These are phyloP conservation scores for Amiota mariae DNA, from an alignment of 2,888 invertebrate genomes.

Conservation along the genomic window DNA sequence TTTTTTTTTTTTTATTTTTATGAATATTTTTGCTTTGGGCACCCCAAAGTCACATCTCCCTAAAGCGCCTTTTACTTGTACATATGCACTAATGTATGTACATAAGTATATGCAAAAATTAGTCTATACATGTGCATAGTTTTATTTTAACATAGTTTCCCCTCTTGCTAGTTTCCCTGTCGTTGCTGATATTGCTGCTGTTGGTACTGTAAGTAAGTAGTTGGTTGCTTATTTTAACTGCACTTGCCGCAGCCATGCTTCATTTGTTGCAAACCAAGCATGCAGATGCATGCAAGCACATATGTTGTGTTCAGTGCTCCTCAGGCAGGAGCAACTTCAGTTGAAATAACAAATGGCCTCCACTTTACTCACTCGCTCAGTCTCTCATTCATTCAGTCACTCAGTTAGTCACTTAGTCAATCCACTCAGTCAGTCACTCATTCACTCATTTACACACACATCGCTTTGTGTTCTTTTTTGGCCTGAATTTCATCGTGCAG, in stretches of 20 bases:
- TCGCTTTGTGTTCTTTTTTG: conserved; percentile 50
- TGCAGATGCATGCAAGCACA: conserved; percentile 43
- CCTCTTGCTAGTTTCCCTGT: not conserved
- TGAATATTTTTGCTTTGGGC: conserved; percentile 13
- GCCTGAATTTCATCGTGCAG: conserved; percentile 18
- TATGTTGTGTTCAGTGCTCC: conserved; percentile 34
- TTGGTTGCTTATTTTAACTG: conserved; percentile 3
- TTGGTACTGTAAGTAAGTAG: not conserved
- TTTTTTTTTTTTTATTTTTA: too few relatives aligned
- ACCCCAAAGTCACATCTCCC: too few relatives aligned
- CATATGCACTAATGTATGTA: too few relatives aligned
- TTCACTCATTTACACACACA: conserved; percentile 43
- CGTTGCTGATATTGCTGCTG: not conserved
- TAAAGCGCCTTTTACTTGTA: too few relatives aligned
- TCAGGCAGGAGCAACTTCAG: conserved; percentile 23
- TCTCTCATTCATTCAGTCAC: conserved; percentile 47
- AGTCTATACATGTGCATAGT: not conserved
- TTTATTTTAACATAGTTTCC: not conserved
- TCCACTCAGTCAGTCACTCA: not conserved
- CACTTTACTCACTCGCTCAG: conserved; percentile 21
- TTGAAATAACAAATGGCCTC: conserved; percentile 3
- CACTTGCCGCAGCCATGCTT: conserved; percentile 45
- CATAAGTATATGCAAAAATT: not conserved
- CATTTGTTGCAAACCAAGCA: conserved; percentile 70
- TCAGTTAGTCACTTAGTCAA: not conserved